Evolutionary conservation across 2,113 vertebrate genomes (phyloP), one percentile per base, ranked within the genome.

Genomic region (Platanista minor): DNA sequence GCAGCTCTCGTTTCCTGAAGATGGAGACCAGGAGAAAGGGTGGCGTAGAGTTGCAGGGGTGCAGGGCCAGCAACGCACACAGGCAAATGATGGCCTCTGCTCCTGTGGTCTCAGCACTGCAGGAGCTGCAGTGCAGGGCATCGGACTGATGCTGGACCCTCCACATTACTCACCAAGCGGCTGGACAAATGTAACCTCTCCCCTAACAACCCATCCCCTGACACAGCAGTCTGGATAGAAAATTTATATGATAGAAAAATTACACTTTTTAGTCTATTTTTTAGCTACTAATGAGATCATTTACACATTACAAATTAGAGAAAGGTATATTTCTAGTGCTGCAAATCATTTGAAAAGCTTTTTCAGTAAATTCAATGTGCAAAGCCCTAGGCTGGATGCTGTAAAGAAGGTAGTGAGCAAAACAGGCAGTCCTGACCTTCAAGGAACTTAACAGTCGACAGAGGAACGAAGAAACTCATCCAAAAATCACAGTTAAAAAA

Each of bases 141-240:
- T 0, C 17, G 8, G 25, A 29, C 1, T 8, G 4, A 5, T 41
- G 52, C 5, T 4, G 17, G 2, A 57, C 7, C 17, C 3, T 5
- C 57, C 78, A 31, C 12, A 5, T 6, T 3, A 27, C 8, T 75
- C 61, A 52, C 3, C 0, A 4, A 66, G n/a, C 0, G 9, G 12
- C 52, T 6, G 0, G 59, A 61, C 0, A 5, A 31, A 69, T 29
- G 21, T 6, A 11, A 11, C 39, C 57, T 64, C 64, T 43, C 23
- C 18, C 33, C 49, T 36, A 18, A 59, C 57, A 43, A 36, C 25
- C 9, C 23, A 12, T 10, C 21, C 52, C 11, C 49, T n/a, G 72
- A 36, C 15, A 20, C 36, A 8, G 43, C 20, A 23, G 3, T 69
- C 90, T 61, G 4, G 23, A 29, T 0, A 87, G 62, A 54, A 31